Conservation (phyloP, 2,888 invertebrate genomes). For the Drosophila cognata region DNA sequence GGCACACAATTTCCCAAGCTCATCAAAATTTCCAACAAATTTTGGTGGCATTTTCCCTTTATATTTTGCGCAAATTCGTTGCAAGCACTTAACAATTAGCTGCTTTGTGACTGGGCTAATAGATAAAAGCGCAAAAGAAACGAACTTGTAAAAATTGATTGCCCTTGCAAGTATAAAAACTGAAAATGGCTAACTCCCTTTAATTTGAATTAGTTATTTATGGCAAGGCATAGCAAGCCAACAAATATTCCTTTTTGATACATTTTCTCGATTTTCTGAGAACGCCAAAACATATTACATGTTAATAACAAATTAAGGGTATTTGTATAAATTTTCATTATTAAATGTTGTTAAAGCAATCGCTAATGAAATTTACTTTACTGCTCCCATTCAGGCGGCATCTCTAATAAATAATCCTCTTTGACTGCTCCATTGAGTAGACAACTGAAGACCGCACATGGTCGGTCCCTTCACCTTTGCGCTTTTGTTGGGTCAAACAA, state of each 20-base stretch:
- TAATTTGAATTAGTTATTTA: not conserved
- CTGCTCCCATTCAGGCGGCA: constrained; percentile 10
- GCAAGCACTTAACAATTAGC: constrained; percentile 43
- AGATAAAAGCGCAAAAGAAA: constrained; percentile 37
- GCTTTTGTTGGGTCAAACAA: constrained; percentile 18
- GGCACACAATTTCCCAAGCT: constrained; percentile 44
- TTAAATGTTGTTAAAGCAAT: constrained; percentile 1
- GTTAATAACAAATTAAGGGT: too few species aligned
- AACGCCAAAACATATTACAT: not conserved
- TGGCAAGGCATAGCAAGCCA: not conserved
- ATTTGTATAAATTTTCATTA: not conserved
- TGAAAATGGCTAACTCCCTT: not conserved
- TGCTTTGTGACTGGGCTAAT: constrained; percentile 15
- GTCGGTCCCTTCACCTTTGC: not conserved
- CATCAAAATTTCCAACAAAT: constrained; percentile 51
- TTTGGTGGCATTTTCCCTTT: constrained; percentile 37
- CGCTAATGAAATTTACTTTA: constrained; percentile 7
- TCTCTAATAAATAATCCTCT: constrained; percentile 37
- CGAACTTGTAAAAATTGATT: not conserved
- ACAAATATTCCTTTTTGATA: not conserved
- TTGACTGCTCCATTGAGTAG: constrained; percentile 33
- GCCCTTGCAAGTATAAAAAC: not conserved
- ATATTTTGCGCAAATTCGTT: constrained; percentile 19
- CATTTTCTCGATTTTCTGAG: not conserved
- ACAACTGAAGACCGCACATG: constrained; percentile 6